These are phyloP conservation scores for Stenurella melanura DNA, from an alignment of 2,888 invertebrate genomes.

Conservation along the genomic window DNA sequence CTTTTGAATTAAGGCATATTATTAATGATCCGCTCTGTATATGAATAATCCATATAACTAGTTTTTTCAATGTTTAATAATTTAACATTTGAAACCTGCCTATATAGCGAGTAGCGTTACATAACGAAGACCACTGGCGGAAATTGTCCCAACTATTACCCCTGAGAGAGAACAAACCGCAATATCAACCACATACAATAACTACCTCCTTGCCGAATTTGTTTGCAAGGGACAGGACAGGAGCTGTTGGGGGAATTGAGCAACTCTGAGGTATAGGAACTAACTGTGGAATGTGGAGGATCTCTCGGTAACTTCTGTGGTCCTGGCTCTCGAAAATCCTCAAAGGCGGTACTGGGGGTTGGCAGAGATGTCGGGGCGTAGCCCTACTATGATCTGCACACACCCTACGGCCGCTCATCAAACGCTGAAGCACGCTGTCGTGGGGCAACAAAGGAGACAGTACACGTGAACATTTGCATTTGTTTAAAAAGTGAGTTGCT, in stretches of 20 bases:
- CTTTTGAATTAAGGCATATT: no score
- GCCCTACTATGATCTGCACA: constrained; percentile 63
- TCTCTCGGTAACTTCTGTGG: constrained; percentile 56
- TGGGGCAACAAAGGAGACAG: background rate
- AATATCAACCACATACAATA: background rate
- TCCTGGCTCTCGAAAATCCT: constrained; percentile 65
- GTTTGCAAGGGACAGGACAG: background rate
- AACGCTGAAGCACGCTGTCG: background rate
- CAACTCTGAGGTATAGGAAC: background rate
- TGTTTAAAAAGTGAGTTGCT: background rate
- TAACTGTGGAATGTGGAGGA: constrained; percentile 14
- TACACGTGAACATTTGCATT: background rate
- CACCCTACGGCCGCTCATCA: constrained; percentile 61
- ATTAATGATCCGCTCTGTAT: no score
- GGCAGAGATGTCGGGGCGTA: constrained; percentile 70
- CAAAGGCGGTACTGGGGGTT: constrained; percentile 72
- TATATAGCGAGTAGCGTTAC: no score
- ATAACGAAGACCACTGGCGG: background rate
- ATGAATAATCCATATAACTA: no score
- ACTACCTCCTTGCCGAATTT: constrained; percentile 10
- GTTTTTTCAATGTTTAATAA: no score
- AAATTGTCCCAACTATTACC: background rate
- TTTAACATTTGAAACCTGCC: no score
- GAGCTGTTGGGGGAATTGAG: background rate
- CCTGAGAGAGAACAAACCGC: background rate